A percentile compares a stretch with the other conserved stretches of the same genome.
These are phyloP conservation scores for Carpatolechia fugitivella DNA, from an alignment of 2,888 invertebrate genomes.

Conservation along the genomic window DNA sequence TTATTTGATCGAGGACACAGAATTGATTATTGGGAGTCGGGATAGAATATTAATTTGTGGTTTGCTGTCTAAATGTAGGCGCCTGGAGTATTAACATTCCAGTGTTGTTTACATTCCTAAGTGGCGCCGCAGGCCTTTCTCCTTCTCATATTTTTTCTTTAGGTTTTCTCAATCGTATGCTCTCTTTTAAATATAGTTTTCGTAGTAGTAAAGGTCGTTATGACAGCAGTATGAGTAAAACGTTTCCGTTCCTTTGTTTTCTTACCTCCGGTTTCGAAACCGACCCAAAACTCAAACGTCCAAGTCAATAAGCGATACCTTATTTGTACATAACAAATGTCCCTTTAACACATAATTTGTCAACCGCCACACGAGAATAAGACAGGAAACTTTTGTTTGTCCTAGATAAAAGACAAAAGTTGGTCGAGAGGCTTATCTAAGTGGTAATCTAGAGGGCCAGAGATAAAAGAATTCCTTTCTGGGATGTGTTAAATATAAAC, in stretches of 20 bases:
- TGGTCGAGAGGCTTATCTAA: slow-evolving; percentile 61
- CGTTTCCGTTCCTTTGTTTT: slow-evolving; percentile 4
- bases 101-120: slow-evolving; percentile 24
- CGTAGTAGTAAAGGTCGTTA: no score
- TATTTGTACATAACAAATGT: slow-evolving; percentile 41
- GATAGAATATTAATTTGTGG: slow-evolving; percentile 33
- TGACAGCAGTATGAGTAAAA: not conserved
- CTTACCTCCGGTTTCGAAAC: slow-evolving; percentile 1
- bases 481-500: slow-evolving; percentile 70
- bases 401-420: slow-evolving; percentile 73
- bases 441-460: slow-evolving; percentile 50
- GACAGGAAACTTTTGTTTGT: slow-evolving; percentile 74
- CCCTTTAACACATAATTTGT: slow-evolving; percentile 48
- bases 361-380: slow-evolving; percentile 34
- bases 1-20: slow-evolving; percentile 45
- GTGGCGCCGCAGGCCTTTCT: slow-evolving; percentile 1
- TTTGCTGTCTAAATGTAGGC: slow-evolving; percentile 21
- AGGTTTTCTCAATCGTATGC: no score
- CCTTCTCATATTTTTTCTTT: no score
- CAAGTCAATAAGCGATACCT: slow-evolving; percentile 36
- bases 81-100: slow-evolving; percentile 26
- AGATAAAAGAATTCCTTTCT: slow-evolving; percentile 72
- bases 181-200: no score
- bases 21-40: slow-evolving; percentile 37
- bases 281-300: slow-evolving; percentile 22